Evolutionary conservation across 1,140 invertebrate species (phyloP), one percentile per base, ranked within the genome.

Genomic region (Philotrypesis tridentata): DNA sequence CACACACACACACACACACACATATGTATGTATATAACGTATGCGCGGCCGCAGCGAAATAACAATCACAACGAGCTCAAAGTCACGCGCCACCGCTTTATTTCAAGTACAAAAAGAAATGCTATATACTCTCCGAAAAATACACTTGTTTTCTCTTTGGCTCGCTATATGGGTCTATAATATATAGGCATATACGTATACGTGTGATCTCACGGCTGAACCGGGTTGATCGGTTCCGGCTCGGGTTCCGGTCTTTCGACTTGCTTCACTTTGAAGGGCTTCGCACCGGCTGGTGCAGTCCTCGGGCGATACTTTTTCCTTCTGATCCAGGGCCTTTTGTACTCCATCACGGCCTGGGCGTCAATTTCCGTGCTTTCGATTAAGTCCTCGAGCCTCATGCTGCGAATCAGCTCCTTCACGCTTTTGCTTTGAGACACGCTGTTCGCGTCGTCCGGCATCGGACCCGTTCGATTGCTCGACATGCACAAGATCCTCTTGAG

Each of bases 351-450:
- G 0, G 40, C 76, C 5, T 83, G 29, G 9, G 27, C 73, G 12
- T 80, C 77, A 8, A 71, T 48, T 27, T 71, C 33, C 17, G 31
- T 70, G 27, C 31, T 79, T 21, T 5, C 75, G 29, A 80, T 83
- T 1, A 83, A 61, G 33, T 83, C 82, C 63, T 80, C 82, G 8
- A 79, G 68, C 23, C 29, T 76, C 9, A 80, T 83, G 14, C 60
- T 71, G 70, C 29, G 70, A 23, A 83, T 71, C 23, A 83, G 25
- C 63, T 83, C 65, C 27, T 40, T 76, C 73, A 80, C 74, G 5
- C 60, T 43, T 27, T 74, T 48, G 3, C 7, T 27, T 4, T 48
- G 75, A 7, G 48, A 63, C 5, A 14, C 37, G 17, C 70, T 70
- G n/a, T 33, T 27, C 12, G 48, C 33, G 9, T 8, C 0, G 1